Percentiles rank a stretch among this genome's conserved stretches.
Evolutionary conservation across 2,113 vertebrate genomes (phyloP).

Genomic region (Coryphaenoides rupestris): DNA sequence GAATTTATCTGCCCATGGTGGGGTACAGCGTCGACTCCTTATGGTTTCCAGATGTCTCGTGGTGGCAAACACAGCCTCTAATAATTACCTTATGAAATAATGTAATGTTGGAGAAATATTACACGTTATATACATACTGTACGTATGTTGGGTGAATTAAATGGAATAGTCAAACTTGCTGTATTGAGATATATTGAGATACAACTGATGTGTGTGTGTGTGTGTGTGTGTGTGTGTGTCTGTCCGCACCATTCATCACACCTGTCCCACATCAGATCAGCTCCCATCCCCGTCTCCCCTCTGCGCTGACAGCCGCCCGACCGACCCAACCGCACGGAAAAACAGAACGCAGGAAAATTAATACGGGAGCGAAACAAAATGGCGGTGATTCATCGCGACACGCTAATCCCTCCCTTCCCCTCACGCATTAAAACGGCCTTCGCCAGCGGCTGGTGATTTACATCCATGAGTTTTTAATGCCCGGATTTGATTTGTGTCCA

Average conservation of each 20-base stretch:
- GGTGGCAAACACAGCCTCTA: neutral
- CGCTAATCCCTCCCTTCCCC: neutral
- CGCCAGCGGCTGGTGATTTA: neutral
- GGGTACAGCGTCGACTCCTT: neutral
- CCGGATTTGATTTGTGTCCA: no score
- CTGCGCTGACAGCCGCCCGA: conserved; percentile 15
- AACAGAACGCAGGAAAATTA: no score
- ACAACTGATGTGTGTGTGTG: no score
- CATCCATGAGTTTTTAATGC: neutral
- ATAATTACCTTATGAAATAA: neutral
- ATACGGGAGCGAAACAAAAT: neutral
- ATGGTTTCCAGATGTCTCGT: neutral
- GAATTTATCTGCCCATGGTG: no score
- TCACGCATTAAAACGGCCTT: neutral
- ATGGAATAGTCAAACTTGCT: no score
- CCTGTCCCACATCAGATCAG: conserved; percentile 29
- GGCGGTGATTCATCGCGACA: conserved; percentile 2
- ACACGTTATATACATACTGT: no score
- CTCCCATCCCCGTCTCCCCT: conserved; percentile 5
- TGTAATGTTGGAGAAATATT: neutral
- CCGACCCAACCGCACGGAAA: conserved; percentile 26
- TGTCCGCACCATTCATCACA: conserved; percentile 40
- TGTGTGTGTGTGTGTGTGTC: neutral
- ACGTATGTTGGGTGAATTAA: no score
- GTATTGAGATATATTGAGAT: no score